These are phyloP conservation scores for Mola mola DNA, from an alignment of 2,113 vertebrate species.

Conservation along the genomic window DNA sequence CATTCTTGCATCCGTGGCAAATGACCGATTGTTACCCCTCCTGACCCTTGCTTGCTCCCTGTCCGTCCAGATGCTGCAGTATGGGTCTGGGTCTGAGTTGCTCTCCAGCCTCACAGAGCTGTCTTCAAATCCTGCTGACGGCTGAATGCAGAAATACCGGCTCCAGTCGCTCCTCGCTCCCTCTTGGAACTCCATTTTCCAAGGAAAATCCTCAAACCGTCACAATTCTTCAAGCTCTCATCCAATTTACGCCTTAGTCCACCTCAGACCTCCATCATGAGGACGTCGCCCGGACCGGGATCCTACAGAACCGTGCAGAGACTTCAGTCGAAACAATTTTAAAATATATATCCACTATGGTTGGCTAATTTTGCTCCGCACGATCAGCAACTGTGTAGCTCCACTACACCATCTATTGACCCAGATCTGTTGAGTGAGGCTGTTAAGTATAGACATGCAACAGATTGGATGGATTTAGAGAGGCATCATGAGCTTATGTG, in stretches of 20 bases:
- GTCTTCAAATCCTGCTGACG: constrained; percentile 14
- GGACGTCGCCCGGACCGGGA: neutral
- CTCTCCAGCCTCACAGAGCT: constrained; percentile 1
- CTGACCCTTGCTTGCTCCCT: constrained; percentile 3
- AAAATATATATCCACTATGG: neutral
- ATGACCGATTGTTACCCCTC: constrained; percentile 33
- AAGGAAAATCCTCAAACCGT: constrained; percentile 7
- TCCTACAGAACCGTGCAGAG: neutral
- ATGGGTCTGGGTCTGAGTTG: constrained; percentile 19
- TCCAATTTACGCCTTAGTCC: constrained; percentile 2
- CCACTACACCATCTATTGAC: constrained; percentile 47
- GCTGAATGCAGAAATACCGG: constrained; percentile 13
- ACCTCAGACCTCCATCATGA: neutral
- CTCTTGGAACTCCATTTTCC: constrained; percentile 56
- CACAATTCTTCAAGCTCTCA: neutral
- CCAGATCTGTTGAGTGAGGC: constrained; percentile 56
- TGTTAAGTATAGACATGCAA: constrained; percentile 68
- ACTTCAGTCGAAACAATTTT: neutral
- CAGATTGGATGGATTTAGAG: constrained; percentile 76
- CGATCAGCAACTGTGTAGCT: neutral
- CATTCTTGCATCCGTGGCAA: constrained; percentile 60
- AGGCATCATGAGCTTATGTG: constrained; percentile 68
- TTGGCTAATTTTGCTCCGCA: neutral
- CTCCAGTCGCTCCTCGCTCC: constrained; percentile 10
- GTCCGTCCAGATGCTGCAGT: constrained; percentile 31